These are phyloP conservation scores for Megalurothrips usitatus DNA, from an alignment of 2,888 invertebrate species.

Conservation along the genomic window DNA sequence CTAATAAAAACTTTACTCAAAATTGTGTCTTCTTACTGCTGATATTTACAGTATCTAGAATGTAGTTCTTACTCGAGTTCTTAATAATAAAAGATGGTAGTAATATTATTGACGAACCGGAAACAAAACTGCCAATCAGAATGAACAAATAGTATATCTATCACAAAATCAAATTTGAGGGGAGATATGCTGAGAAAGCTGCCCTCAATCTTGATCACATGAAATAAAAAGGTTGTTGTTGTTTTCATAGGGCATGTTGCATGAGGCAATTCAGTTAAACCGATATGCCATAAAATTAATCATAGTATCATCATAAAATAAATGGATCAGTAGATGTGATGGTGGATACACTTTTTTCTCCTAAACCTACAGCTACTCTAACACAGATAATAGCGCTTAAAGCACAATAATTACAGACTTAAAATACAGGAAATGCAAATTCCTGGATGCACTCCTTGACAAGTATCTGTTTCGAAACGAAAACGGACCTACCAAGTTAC, in stretches of 20 bases:
- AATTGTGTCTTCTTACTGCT: background rate
- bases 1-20: background rate
- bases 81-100: background rate
- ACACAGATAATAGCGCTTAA: too few species aligned
- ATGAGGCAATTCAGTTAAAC: background rate
- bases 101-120: background rate
- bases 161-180: conserved; percentile 6
- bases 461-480: too few species aligned
- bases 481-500: too few species aligned
- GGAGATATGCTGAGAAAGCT: background rate
- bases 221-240: background rate
- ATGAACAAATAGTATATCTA: background rate
- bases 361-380: background rate
- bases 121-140: background rate
- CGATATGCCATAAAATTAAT: background rate
- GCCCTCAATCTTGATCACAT: background rate
- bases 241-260: background rate
- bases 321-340: background rate
- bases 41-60: background rate
- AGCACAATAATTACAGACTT: too few species aligned
- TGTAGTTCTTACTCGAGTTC: background rate
- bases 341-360: background rate
- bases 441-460: too few species aligned
- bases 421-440: too few species aligned
- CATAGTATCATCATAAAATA: background rate